Conservation (phyloP, 1,140 invertebrate genomes). For the Drosophila sturtevanti region DNA sequence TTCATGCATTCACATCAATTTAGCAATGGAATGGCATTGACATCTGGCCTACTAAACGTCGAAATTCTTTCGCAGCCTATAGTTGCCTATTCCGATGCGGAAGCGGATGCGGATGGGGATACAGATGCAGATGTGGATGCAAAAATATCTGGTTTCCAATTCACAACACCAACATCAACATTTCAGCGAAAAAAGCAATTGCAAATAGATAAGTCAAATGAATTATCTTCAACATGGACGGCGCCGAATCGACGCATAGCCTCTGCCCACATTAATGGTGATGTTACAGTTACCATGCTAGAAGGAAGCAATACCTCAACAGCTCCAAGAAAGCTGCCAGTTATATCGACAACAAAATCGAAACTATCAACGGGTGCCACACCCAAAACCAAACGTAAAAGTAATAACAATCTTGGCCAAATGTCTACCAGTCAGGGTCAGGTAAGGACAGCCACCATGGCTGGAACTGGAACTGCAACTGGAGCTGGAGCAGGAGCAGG, state of each 20-base stretch:
- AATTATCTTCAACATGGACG: constrained; percentile 13
- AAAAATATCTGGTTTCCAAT: constrained; percentile 28
- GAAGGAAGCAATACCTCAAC: constrained; percentile 23
- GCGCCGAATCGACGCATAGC: constrained; percentile 11
- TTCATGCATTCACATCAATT: constrained; percentile 11
- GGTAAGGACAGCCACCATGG: not conserved
- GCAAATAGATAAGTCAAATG: constrained; percentile 9
- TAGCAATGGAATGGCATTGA: constrained; percentile 25
- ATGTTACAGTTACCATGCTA: constrained; percentile 20
- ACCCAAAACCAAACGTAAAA: constrained; percentile 40
- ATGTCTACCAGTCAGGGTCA: not conserved
- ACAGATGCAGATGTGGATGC: not conserved
- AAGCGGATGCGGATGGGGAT: not conserved
- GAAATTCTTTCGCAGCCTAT: constrained; percentile 24
- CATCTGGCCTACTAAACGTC: constrained; percentile 23
- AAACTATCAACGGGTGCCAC: constrained; percentile 21
- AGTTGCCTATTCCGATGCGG: constrained; percentile 17
- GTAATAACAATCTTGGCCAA: constrained; percentile 4
- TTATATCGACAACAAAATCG: not conserved
- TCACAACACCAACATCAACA: constrained; percentile 46
- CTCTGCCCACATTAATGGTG: constrained; percentile 3
- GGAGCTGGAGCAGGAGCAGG: not conserved
- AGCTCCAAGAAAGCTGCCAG: constrained; percentile 5
- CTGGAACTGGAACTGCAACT: constrained; percentile 7
- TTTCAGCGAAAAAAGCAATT: constrained; percentile 40